Evolutionary conservation across 2,113 vertebrate species (phyloP).

Genomic region (Terrapene triunguis): DNA sequence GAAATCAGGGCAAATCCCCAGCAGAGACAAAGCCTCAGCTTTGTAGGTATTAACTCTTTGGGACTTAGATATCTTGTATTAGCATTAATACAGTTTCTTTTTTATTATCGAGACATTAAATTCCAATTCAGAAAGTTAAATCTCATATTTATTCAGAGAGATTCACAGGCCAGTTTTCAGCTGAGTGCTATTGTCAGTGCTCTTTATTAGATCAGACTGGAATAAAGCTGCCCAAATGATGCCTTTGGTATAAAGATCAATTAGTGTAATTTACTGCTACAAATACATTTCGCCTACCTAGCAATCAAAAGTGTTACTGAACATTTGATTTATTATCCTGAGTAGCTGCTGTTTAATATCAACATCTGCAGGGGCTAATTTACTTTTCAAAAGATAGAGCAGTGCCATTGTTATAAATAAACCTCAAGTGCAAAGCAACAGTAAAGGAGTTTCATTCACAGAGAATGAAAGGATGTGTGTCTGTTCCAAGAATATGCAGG

Average conservation of each 20-base stretch:
- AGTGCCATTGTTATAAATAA: constrained; percentile 14
- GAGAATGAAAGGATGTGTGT: background rate
- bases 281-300: background rate
- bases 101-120: background rate
- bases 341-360: constrained; percentile 10
- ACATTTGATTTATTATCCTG: constrained; percentile 6
- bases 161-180: background rate
- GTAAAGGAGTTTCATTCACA: constrained; percentile 6
- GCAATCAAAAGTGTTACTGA: constrained; percentile 19
- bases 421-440: background rate
- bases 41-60: background rate
- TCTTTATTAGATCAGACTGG: background rate
- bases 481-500: background rate
- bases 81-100: background rate
- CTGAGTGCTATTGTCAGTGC: background rate
- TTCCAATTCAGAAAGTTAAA: background rate
- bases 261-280: constrained; percentile 10
- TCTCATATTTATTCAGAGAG: background rate
- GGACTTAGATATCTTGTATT: background rate
- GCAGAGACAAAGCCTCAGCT: fast-evolving
- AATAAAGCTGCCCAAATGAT: background rate
- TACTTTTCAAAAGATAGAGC: constrained; percentile 24
- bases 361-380: constrained; percentile 9
- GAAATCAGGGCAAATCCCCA: background rate
- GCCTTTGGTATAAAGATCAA: background rate